Evolutionary conservation across 2,888 invertebrate species (phyloP).

Genomic region (Agrochola macilenta): DNA sequence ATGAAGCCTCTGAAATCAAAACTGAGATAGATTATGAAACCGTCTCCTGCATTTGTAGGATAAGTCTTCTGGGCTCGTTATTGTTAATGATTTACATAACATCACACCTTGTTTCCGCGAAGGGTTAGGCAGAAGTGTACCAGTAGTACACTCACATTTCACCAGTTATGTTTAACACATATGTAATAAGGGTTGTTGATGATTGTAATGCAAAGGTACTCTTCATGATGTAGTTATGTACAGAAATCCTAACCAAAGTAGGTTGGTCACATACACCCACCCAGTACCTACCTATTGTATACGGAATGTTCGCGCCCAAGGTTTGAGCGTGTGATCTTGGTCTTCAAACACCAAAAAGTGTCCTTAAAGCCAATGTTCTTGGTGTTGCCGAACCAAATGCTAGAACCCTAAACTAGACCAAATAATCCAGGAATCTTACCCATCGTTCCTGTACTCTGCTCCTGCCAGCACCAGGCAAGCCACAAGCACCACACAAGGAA

Average conservation of each 20-base stretch:
- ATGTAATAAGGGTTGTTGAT: no score
- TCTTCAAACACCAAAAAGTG: background rate
- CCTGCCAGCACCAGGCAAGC: constrained; percentile 60
- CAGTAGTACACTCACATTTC: no score
- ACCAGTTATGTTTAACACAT: no score
- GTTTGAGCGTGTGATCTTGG: background rate
- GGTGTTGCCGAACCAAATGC: background rate
- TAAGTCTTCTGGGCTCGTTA: background rate
- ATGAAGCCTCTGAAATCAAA: constrained; percentile 85
- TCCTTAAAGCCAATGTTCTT: background rate
- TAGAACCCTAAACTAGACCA: background rate
- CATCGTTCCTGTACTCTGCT: constrained; percentile 83
- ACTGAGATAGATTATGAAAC: constrained; percentile 66
- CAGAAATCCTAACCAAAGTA: background rate
- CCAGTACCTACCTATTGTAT: no score
- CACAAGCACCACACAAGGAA: constrained; percentile 63
- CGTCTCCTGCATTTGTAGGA: background rate
- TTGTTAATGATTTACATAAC: no score
- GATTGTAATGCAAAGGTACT: no score
- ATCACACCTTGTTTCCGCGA: no score
- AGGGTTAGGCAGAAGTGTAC: no score
- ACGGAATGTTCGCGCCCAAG: background rate
- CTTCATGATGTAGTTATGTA: background rate
- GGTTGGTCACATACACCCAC: no score
- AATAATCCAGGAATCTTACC: constrained; percentile 74